Evolutionary conservation across 2,888 invertebrate genomes (phyloP).

Genomic region (Leuctra nigra): DNA sequence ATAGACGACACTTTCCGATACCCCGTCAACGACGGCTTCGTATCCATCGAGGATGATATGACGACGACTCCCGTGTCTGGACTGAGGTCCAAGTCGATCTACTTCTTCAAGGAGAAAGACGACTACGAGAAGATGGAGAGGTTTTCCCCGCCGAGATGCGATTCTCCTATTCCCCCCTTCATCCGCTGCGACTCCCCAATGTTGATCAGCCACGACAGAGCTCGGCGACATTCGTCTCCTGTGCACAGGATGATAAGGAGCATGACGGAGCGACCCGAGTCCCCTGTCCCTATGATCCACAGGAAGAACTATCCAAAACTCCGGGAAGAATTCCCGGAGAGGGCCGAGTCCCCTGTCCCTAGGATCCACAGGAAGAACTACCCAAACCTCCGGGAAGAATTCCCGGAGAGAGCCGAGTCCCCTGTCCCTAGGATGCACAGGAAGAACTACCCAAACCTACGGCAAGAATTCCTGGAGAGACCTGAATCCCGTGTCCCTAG

Average conservation of each 20-base stretch:
- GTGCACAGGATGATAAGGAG: not conserved
- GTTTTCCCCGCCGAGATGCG: not conserved
- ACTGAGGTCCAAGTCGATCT: not conserved
- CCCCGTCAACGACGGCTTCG: not conserved
- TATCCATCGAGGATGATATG: not conserved
- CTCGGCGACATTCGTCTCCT: not conserved
- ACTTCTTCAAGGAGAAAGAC: not conserved
- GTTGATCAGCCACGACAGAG: not conserved
- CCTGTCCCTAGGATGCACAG: conserved; percentile 11
- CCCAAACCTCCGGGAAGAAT: not conserved
- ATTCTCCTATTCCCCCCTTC: not conserved
- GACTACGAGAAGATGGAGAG: not conserved
- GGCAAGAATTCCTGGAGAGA: not conserved
- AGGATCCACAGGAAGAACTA: conserved; percentile 13
- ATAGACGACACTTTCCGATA: too few relatives aligned
- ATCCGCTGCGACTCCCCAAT: not conserved
- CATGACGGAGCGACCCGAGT: not conserved
- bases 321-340: not conserved
- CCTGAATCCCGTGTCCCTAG: conserved; percentile 1
- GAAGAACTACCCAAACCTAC: conserved; percentile 1
- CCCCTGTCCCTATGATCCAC: conserved; percentile 12
- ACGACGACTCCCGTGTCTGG: not conserved
- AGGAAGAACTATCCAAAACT: conserved; percentile 4
- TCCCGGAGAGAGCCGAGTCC: not conserved
- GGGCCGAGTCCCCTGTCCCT: conserved; percentile 8